Base-by-base conservation (phyloP, 2,797 vertebrate genomes). In the Xenentodon cancila region DNA sequence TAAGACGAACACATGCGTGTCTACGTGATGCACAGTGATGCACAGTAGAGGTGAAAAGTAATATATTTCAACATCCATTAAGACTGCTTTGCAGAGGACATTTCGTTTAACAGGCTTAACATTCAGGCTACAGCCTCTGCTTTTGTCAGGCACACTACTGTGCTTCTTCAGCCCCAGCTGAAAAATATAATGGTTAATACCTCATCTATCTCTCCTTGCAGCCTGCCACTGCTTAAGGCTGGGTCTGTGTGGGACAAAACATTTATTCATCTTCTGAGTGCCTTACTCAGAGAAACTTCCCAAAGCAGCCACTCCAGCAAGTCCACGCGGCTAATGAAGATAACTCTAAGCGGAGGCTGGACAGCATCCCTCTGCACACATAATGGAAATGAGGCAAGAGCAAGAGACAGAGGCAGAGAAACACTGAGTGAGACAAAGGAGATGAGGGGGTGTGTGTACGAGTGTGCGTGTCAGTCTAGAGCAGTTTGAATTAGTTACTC, bases 401-500 rank as follows among this genome's bases (percentile, higher is more conserved):
- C 77, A 53, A 53, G 71, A 82, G 79, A 88, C 73, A 61, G 71
- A 77, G 78, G 62, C 75, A 71, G 73, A 77, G 76, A 81, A 77
- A 82, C 69, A 85, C 77, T 84, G 79, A 75, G 73, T 65, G 81
- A 85, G 83, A 90, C 79, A 87, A 82, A 86, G 65, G 75, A 64
- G 77, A 78, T 59, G 48, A 77, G 72, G 30, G 73, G 58, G 75
- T 69, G 79, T 52, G 74, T 9, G 34, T 20, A 37, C 46, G 63
- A 50, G 75, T 27, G 80, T 66, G 70, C 69, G 79, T 61, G 83
- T 83, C 80, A 79, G 81, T 84, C 74, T 63, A 42, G 73, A 81
- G 85, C 73, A 71, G 78, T 89, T 76, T 86, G 87, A 91, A 89
- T 91, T 81, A 89, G 91, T 91, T 87, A 89, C 89, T 87, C 84